phyloP scores from a whole-genome alignment of 2,113 vertebrate species.

The Mandrillus leucophaeus region DNA sequence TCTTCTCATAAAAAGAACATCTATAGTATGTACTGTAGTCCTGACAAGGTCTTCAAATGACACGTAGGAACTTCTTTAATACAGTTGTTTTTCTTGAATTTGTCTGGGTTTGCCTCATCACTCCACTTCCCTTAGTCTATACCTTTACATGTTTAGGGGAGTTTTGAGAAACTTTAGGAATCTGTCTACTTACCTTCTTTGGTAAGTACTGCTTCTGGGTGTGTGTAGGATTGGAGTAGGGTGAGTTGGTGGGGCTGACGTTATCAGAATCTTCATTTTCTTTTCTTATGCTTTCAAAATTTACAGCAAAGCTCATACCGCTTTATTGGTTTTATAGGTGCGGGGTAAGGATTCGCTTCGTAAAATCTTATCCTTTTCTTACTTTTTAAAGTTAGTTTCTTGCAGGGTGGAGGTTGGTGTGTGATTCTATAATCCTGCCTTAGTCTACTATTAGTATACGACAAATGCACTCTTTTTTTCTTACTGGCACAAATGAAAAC shows the following conservation, averaged over 20 bases:
- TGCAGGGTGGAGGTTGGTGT: accelerated
- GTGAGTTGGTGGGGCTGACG: neutral
- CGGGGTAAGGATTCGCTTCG: neutral
- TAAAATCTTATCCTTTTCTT: neutral
- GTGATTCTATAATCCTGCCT: neutral
- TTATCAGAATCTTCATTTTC: neutral
- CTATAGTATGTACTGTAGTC: neutral
- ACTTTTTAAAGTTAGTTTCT: neutral
- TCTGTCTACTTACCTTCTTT: neutral
- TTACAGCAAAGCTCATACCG: neutral
- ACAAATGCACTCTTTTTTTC: neutral
- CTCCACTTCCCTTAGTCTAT: neutral
- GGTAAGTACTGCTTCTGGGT: neutral
- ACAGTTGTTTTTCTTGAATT: neutral
- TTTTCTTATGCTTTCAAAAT: neutral
- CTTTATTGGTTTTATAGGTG: neutral
- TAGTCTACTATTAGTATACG: neutral
- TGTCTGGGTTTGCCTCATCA: neutral
- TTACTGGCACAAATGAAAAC: neutral
- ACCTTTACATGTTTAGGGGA: neutral
- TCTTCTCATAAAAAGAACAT: neutral
- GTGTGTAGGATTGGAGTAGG: neutral
- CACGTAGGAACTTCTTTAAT: neutral
- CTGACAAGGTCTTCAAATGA: neutral
- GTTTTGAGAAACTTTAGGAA: neutral